Percentiles rank a stretch among this genome's conserved stretches.
phyloP scores from a whole-genome alignment of 1,140 invertebrate species.

The Dinothrombium tinctorium region DNA sequence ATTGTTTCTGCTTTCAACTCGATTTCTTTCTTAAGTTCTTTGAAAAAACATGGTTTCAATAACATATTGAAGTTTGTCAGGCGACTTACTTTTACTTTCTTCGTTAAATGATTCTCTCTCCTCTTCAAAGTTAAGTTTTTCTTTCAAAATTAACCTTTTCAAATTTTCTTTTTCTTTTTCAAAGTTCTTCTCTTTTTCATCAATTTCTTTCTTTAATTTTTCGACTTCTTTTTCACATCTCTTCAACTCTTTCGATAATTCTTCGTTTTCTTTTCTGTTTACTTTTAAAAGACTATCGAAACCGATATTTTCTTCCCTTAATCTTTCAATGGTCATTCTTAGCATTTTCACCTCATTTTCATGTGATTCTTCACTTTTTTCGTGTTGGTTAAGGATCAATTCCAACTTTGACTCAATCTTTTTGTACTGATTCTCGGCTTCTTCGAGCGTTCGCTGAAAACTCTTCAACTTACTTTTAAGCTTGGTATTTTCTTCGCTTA shows the following conservation, averaged over 20 bases:
- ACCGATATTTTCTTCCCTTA: slow-evolving; percentile 3
- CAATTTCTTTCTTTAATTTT: not conserved
- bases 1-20: slow-evolving; percentile 1
- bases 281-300: not conserved
- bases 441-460: slow-evolving; percentile 2
- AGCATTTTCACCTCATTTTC: slow-evolving; percentile 1
- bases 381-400: slow-evolving; percentile 3
- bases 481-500: slow-evolving; percentile 7
- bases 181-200: slow-evolving; percentile 1
- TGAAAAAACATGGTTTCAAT: not conserved
- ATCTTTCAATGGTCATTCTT: not conserved
- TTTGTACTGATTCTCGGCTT: slow-evolving; percentile 6
- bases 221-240: not conserved
- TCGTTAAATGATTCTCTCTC: not conserved
- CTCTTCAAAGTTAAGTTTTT: slow-evolving; percentile 1
- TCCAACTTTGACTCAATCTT: slow-evolving; percentile 6
- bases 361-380: not conserved
- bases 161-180: not conserved
- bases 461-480: slow-evolving; percentile 1
- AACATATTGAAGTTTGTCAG: not conserved
- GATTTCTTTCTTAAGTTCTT: not conserved
- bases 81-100: slow-evolving; percentile 1
- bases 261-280: slow-evolving; percentile 11
- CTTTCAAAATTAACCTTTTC: not conserved
- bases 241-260: slow-evolving; percentile 21